These are phyloP conservation scores for Lagothrix lagotricha DNA, from an alignment of 2,797 vertebrate species.

Conservation along the genomic window DNA sequence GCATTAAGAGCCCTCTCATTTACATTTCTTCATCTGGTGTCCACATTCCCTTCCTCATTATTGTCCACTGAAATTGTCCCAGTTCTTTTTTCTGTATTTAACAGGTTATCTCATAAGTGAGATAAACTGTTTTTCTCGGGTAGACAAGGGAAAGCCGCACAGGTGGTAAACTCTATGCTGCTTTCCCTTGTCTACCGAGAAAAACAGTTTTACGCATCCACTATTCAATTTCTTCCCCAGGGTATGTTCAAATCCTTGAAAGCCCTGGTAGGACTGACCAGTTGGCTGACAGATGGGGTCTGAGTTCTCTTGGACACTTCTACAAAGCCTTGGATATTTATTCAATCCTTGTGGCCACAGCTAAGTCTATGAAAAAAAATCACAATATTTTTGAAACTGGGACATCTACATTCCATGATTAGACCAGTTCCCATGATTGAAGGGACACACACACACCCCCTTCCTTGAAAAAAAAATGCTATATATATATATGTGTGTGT, in stretches of 20 bases:
- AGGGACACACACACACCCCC: not conserved
- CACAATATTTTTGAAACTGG: not conserved
- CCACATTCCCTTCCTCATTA: not conserved
- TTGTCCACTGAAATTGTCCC: not conserved
- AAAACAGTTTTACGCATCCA: not conserved
- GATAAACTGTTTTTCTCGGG: no score
- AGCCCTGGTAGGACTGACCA: not conserved
- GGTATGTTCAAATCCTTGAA: not conserved
- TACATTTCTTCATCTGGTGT: rapidly evolving
- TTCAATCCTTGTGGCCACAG: not conserved
- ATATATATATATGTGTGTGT: no score
- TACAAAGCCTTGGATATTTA: not conserved
- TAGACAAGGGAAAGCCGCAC: no score
- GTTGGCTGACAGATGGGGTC: not conserved
- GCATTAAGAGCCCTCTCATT: rapidly evolving
- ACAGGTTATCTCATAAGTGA: not conserved
- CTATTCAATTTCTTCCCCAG: not conserved
- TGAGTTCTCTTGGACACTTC: not conserved
- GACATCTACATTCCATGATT: not conserved
- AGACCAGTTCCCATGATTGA: not conserved
- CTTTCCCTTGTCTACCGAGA: not conserved
- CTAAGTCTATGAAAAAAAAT: not conserved
- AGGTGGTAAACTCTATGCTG: not conserved
- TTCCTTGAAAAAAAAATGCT: not conserved
- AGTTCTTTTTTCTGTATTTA: not conserved